A percentile compares a stretch with the other conserved stretches of the same genome.
phyloP scores from a whole-genome alignment of 2,888 invertebrate species.

The Lutraria lutraria region DNA sequence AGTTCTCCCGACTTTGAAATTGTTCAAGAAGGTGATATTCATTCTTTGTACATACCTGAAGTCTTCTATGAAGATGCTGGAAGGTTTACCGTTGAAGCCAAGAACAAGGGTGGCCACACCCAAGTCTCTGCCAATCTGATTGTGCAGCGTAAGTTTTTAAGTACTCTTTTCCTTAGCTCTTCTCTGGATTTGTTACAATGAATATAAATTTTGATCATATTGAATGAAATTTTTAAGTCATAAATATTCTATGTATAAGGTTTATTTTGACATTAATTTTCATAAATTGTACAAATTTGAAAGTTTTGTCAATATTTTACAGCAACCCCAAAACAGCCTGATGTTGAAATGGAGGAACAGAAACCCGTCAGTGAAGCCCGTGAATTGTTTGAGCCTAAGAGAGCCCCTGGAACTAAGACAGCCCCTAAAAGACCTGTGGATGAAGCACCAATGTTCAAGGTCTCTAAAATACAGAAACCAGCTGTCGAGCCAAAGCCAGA shows the following conservation, averaged over 20 bases:
- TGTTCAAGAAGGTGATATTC: slow-evolving; percentile 89
- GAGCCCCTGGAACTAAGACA: slow-evolving; percentile 72
- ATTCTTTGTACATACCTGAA: slow-evolving; percentile 91
- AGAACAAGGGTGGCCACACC: slow-evolving; percentile 86
- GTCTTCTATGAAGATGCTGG: slow-evolving; percentile 87
- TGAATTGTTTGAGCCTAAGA: slow-evolving; percentile 75
- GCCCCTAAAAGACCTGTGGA: slow-evolving; percentile 67
- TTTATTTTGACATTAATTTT: too few relatives aligned
- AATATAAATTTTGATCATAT: too few relatives aligned
- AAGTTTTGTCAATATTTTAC: neutral
- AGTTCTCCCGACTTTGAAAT: slow-evolving; percentile 86
- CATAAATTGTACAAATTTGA: too few relatives aligned
- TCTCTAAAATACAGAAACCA: slow-evolving; percentile 78
- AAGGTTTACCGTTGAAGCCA: slow-evolving; percentile 85
- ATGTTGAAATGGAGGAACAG: slow-evolving; percentile 64
- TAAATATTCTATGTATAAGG: too few relatives aligned
- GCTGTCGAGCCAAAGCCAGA: slow-evolving; percentile 72
- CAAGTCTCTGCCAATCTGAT: slow-evolving; percentile 93
- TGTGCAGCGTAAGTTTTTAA: slow-evolving; percentile 87
- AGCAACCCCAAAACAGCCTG: slow-evolving; percentile 13
- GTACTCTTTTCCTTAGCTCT: too few relatives aligned
- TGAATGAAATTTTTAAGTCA: too few relatives aligned
- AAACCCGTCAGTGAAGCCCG: slow-evolving; percentile 77
- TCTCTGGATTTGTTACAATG: too few relatives aligned
- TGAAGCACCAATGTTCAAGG: slow-evolving; percentile 76